A percentile compares a stretch with the other conserved stretches of the same genome.
phyloP scores from a whole-genome alignment of 1,140 invertebrate species.

The Trichonephila clavipes region DNA sequence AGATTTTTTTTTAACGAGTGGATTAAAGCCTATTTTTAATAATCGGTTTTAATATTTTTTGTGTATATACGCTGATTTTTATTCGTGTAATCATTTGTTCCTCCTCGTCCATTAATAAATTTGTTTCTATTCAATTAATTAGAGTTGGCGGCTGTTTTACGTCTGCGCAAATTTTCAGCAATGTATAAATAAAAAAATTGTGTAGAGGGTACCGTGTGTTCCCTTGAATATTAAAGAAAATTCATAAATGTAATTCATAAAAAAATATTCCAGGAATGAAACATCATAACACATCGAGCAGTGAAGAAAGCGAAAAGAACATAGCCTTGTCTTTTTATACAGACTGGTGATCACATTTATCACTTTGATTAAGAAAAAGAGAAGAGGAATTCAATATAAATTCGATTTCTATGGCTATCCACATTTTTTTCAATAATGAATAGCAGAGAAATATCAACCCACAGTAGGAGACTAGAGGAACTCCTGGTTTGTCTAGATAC shows the following conservation, averaged over 20 bases:
- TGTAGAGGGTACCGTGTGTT: no score
- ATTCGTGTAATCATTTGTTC: no score
- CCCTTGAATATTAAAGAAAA: no score
- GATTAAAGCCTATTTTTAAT: no score
- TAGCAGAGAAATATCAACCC: conserved; percentile 28
- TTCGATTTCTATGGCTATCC: conserved; percentile 56
- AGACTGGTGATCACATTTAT: conserved; percentile 54
- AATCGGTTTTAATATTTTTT: no score
- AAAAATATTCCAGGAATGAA: not conserved
- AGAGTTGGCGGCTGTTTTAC: no score
- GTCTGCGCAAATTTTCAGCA: no score
- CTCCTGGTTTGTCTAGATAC: conserved; percentile 56
- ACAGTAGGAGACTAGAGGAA: conserved; percentile 26
- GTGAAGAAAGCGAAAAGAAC: not conserved
- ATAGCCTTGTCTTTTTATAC: not conserved
- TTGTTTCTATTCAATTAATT: no score
- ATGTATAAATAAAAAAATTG: no score
- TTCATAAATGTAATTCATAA: not conserved
- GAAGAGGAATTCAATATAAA: conserved; percentile 63
- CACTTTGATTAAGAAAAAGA: conserved; percentile 59
- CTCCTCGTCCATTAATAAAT: no score
- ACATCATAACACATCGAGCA: not conserved
- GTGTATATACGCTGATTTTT: no score
- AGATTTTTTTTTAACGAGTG: no score
- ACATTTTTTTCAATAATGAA: conserved; percentile 59